phyloP scores from a whole-genome alignment of 2,888 invertebrate species.

The Eumacrocentrus americanus region DNA sequence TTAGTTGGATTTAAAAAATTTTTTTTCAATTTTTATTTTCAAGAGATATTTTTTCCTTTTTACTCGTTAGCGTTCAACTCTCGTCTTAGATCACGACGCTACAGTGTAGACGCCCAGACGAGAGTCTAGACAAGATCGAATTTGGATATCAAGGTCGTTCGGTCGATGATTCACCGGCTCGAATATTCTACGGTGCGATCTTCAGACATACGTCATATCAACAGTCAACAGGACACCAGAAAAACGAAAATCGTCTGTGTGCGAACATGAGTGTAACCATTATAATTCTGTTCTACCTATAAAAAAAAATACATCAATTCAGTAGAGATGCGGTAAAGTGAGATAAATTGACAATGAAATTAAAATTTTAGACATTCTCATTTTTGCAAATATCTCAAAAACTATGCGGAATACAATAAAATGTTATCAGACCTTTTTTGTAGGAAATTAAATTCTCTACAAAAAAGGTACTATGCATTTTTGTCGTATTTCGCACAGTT shows the following conservation, averaged over 20 bases:
- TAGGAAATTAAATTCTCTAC: too few relatives aligned
- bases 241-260: background rate
- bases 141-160: constrained; percentile 37
- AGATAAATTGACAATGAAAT: too few relatives aligned
- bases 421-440: too few relatives aligned
- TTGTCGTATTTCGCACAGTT: too few relatives aligned
- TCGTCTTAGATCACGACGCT: background rate
- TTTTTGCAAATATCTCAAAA: too few relatives aligned
- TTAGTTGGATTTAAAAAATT: too few relatives aligned
- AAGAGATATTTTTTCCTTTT: background rate
- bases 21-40: background rate
- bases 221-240: constrained; percentile 2
- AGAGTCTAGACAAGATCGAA: constrained; percentile 32
- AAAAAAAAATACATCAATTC: background rate
- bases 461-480: too few relatives aligned
- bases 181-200: constrained; percentile 17
- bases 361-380: too few relatives aligned
- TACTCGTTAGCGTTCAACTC: background rate
- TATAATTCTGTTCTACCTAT: background rate
- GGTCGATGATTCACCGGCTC: constrained; percentile 9
- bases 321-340: too few relatives aligned
- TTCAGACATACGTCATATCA: constrained; percentile 15
- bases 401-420: too few relatives aligned
- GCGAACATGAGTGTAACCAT: background rate
- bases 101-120: constrained; percentile 24